Evolutionary conservation across 1,140 invertebrate species (phyloP).

Genomic region (Hyposmocoma kahamanoa): DNA sequence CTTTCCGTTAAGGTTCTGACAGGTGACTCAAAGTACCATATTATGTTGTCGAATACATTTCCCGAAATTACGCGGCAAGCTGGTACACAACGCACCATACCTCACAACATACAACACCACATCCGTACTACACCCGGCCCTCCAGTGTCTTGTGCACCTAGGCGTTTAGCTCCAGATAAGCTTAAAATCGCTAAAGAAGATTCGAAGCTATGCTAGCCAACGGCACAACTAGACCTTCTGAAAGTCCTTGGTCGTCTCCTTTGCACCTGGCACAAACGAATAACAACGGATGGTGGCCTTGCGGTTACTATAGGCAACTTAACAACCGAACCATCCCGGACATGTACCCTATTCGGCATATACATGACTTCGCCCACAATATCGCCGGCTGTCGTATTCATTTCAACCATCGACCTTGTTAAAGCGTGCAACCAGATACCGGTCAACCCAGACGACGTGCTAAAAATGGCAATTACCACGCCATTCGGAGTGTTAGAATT

Average conservation of each 20-base stretch:
- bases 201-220: constrained; percentile 9
- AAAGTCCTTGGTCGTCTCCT: constrained; percentile 33
- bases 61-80: constrained; percentile 6
- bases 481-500: constrained; percentile 39
- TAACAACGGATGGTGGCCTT: constrained; percentile 15
- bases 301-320: constrained; percentile 19
- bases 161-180: constrained; percentile 5
- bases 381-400: constrained; percentile 41
- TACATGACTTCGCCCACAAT: constrained; percentile 26
- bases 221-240: constrained; percentile 2
- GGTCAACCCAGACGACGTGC: constrained; percentile 30
- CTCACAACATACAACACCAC: constrained; percentile 14
- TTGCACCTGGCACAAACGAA: constrained; percentile 10
- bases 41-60: neutral
- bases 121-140: constrained; percentile 30
- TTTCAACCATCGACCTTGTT: constrained; percentile 63
- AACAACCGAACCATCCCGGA: constrained; percentile 37
- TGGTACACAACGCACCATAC: constrained; percentile 8
- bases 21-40: constrained; percentile 14
- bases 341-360: constrained; percentile 41
- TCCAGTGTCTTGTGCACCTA: constrained; percentile 20
- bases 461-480: constrained; percentile 50
- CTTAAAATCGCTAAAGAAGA: neutral
- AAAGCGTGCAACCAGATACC: constrained; percentile 68
- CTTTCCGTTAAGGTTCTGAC: neutral